phyloP scores from a whole-genome alignment of 2,113 vertebrate genomes.

The Nothocercus julius region DNA sequence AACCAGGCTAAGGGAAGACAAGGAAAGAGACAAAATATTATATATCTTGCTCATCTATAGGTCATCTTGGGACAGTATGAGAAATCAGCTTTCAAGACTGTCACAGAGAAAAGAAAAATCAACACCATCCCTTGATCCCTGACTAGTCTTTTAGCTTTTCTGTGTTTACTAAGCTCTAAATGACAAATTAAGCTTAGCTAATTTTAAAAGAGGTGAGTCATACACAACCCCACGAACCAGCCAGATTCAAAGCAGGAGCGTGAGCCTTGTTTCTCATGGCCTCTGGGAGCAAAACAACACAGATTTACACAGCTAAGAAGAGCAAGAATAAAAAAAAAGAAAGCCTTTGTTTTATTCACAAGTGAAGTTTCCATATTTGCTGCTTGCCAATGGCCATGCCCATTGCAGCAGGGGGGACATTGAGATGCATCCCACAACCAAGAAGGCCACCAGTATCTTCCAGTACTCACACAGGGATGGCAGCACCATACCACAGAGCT shows the following conservation, averaged over 20 bases:
- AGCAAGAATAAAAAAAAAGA: too few relatives aligned
- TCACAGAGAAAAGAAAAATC: background rate
- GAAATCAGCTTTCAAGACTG: background rate
- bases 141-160: background rate
- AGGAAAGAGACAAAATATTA: background rate
- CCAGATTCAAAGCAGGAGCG: background rate
- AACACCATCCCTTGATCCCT: background rate
- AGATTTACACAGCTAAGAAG: background rate
- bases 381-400: too few relatives aligned
- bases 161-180: background rate
- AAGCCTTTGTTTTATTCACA: background rate
- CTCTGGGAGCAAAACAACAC: background rate
- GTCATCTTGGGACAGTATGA: background rate
- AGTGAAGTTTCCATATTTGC: background rate
- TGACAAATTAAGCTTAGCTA: background rate
- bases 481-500: background rate
- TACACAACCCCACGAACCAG: background rate
- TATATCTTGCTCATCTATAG: background rate
- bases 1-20: background rate
- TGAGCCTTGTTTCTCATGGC: background rate
- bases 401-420: too few relatives aligned
- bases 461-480: background rate
- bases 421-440: background rate
- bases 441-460: too few relatives aligned
- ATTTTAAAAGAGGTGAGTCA: constrained; percentile 11